Percentiles rank a stretch among this genome's conserved stretches.
These are phyloP conservation scores for Periphyllus acericola DNA, from an alignment of 2,888 invertebrate species.

Conservation along the genomic window DNA sequence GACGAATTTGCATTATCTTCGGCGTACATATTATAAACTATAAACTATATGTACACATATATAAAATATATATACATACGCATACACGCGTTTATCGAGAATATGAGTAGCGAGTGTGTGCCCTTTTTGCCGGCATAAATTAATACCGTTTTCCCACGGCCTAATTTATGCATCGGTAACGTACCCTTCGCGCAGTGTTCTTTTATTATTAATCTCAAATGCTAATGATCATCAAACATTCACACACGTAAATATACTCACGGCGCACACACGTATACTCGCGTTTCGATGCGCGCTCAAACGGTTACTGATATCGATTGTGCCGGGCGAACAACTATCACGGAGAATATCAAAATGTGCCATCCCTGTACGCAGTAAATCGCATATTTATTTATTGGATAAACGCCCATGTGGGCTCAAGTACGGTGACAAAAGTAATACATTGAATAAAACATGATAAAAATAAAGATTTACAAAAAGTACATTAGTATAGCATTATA, in stretches of 20 bases:
- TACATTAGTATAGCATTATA: too few species aligned
- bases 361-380: too few species aligned
- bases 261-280: not conserved
- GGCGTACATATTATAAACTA: slow-evolving; percentile 28
- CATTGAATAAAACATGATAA: too few species aligned
- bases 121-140: slow-evolving; percentile 55
- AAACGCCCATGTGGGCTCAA: too few species aligned
- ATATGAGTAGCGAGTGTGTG: slow-evolving; percentile 29
- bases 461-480: too few species aligned
- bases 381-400: too few species aligned
- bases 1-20: slow-evolving; percentile 60
- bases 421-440: too few species aligned
- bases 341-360: too few species aligned
- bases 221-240: slow-evolving; percentile 57
- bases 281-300: not conserved
- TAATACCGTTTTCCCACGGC: slow-evolving; percentile 59
- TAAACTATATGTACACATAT: too few species aligned
- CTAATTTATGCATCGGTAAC: slow-evolving; percentile 60
- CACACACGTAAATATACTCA: slow-evolving; percentile 21
- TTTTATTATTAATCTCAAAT: slow-evolving; percentile 55
- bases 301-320: not conserved
- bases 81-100: slow-evolving; percentile 39
- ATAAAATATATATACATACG: too few species aligned
- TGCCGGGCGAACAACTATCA: too few species aligned
- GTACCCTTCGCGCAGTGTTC: slow-evolving; percentile 49